Base-by-base conservation (phyloP, 2,113 vertebrate species). In the Hippotragus niger region DNA sequence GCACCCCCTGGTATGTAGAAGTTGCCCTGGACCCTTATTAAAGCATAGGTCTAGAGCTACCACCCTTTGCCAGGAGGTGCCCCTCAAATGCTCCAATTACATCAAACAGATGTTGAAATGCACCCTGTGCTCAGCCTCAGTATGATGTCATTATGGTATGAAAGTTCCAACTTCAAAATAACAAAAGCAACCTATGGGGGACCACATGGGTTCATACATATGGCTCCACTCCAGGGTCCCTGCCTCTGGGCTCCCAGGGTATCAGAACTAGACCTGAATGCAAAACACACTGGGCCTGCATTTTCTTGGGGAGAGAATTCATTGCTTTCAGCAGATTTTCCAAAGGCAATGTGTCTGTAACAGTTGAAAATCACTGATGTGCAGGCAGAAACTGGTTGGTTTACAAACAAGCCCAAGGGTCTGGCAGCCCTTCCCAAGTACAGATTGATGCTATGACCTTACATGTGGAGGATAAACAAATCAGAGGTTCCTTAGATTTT, bases 241-340 rank as follows among this genome's bases (percentile, higher is more conserved):
- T 27, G 23, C 23, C 64, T 84, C 84, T n/a, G 78, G 47, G 23
- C 31, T 82, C 58, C 57, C 29, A 58, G 71, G 27, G 19, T 80
- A 40, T 13, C 23, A 21, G 5, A 52, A 19, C 60, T 43, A 25
- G 40, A 25, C 15, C 4, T 43, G 52, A 60, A 53, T 14, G 27
- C 36, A 52, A 33, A 62, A 25, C 5, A 12, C 6, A 8, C 52
- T 45, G 23, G 40, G 50, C 27, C 47, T 64, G 36, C 31, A 47
- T 71, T 91, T 71, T 86, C 57, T 85, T 58, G 6, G 50, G 50
- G 27, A 92, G 25, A 57, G 27, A 5, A 27, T n/a, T 55, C 7
- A 10, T 52, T 23, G 45, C 52, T 89, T 89, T 91, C 52, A 89
- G 33, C 85, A 90, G 64, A 89, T 89, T 82, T 58, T 86, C 60